Evolutionary conservation across 92 coral and sea anemone genomes (phyloP).

Genomic region (Pocillopora grandis): DNA sequence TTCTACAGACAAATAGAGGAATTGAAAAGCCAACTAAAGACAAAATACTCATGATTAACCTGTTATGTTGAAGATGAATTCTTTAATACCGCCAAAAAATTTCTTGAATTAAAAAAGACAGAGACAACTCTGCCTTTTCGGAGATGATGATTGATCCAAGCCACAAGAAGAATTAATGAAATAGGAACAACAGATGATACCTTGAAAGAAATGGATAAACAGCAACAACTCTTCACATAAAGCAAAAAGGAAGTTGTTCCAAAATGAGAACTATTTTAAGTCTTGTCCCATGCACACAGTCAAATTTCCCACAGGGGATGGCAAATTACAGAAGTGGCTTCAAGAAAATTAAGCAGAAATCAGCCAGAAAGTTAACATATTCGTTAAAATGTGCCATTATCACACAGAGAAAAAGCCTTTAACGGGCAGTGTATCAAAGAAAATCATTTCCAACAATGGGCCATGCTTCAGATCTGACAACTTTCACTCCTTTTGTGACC

Average conservation of each 20-base stretch:
- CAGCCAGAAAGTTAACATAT: conserved; percentile 28
- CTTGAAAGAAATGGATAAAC: not conserved
- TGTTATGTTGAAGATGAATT: too few species aligned
- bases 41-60: too few species aligned
- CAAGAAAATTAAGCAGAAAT: conserved; percentile 43
- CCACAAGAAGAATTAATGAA: too few species aligned
- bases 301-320: conserved; percentile 42
- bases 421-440: conserved; percentile 36
- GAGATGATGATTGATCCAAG: too few species aligned
- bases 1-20: too few species aligned
- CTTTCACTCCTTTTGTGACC: conserved; percentile 50
- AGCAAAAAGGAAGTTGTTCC: not conserved
- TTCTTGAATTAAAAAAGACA: too few species aligned
- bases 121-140: too few species aligned
- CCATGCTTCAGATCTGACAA: conserved; percentile 62
- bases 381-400: conserved; percentile 22
- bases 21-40: too few species aligned
- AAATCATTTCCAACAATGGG: conserved; percentile 64
- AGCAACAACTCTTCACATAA: not conserved
- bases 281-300: conserved; percentile 23
- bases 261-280: not conserved
- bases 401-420: conserved; percentile 42
- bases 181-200: too few species aligned
- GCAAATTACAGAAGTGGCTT: conserved; percentile 45
- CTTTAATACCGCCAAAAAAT: too few species aligned